A percentile compares a stretch with the other conserved stretches of the same genome.
Conservation (phyloP, 2,113 vertebrate genomes). For the Limanda limanda region DNA sequence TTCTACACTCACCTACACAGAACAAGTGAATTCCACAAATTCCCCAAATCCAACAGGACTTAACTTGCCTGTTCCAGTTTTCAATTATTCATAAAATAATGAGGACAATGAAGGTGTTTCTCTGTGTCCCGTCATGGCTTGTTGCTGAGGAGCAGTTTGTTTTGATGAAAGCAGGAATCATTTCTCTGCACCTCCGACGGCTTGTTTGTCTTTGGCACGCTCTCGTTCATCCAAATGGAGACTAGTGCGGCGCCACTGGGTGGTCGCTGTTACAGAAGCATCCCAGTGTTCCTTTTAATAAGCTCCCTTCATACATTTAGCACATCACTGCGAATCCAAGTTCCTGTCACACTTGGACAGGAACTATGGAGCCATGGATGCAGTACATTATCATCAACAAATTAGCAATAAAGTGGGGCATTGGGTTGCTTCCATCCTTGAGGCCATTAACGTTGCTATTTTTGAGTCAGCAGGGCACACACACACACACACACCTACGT, state of each 20-base stretch:
- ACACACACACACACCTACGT: neutral
- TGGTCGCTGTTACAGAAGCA: conserved; percentile 24
- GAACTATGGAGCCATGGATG: conserved; percentile 12
- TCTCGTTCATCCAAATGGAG: conserved; percentile 37
- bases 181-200: conserved; percentile 23
- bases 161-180: conserved; percentile 48
- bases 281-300: conserved; percentile 10
- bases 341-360: conserved; percentile 1
- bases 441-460: conserved; percentile 57
- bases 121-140: conserved; percentile 26
- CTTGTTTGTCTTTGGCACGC: conserved; percentile 50
- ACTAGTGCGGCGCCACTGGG: conserved; percentile 20
- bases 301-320: conserved; percentile 1
- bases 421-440: conserved; percentile 36
- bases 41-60: conserved; percentile 8
- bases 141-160: conserved; percentile 47
- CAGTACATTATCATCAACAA: conserved; percentile 41
- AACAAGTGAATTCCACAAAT: conserved; percentile 8
- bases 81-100: conserved; percentile 8
- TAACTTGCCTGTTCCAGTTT: conserved; percentile 8
- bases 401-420: conserved; percentile 28
- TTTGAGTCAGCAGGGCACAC: conserved; percentile 32
- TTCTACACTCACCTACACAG: conserved; percentile 10
- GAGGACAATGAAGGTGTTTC: conserved; percentile 2
- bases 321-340: conserved; percentile 22